Evolutionary conservation across 2,797 vertebrate genomes (phyloP), one percentile per base, ranked within the genome.

Genomic region (Phrynocephalus vlangalii): DNA sequence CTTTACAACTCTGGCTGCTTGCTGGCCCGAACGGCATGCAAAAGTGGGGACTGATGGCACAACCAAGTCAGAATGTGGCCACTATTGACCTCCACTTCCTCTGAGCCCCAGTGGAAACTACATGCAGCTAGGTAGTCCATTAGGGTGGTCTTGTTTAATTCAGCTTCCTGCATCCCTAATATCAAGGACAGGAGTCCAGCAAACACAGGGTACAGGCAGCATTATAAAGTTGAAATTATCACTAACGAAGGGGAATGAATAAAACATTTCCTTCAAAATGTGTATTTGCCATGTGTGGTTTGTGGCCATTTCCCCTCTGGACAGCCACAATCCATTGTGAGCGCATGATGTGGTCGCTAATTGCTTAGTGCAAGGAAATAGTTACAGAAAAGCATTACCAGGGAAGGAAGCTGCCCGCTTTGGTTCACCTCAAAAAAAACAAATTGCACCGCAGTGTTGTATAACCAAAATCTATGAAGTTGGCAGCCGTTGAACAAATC

Each of bases 391-490:
- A 87, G 67, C 15, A 0, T 81, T 75, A 89, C 86, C 38, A 82
- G 84, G 79, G 86, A 86, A 87, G 60, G 72, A 84, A 88, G 24
- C 90, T 90, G 89, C 72, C 87, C 79, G 86, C 84, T 79, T 91
- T 86, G 90, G 63, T 80, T 68, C 81, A 63, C 90, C 85, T 89
- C 91, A 85, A 71, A 30, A 38, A 30, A 38, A 76, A 72, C 56
- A 79, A 79, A 75, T 11, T 67, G 70, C 63, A 18, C 33, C 2
- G 18, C 66, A 76, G 22, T 60, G 8, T 82, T 7, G 38, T 44
- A 44, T 26, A 33, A 5, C 16, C 20, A 38, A 78, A 77, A 85
- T 63, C 56, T 26, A n/a, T 38, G 20, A 24, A 38, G 71, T 5
- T 60, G 72, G 60, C 33, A 73, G n/a, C 33, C 7, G 18, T 11